phyloP scores from a whole-genome alignment of 2,888 invertebrate species.

The Cephonodes hylas region DNA sequence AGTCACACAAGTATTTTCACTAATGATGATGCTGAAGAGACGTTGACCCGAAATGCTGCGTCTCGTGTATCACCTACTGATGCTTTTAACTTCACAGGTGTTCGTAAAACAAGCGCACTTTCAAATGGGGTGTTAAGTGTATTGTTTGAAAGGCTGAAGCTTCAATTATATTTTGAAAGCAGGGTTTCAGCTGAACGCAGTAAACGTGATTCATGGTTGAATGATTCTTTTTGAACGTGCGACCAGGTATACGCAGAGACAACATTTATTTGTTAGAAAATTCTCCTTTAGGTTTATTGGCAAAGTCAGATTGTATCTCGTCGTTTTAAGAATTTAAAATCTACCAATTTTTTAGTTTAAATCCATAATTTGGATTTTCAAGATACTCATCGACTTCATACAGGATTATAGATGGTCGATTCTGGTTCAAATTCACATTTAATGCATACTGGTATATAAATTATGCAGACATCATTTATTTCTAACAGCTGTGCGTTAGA shows the following conservation, averaged over 20 bases:
- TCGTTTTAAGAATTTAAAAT: no score
- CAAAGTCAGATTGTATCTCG: no score
- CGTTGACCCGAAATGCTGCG: slow-evolving; percentile 3
- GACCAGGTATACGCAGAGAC: no score
- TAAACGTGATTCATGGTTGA: no score
- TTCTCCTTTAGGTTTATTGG: no score
- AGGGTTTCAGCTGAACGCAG: neutral
- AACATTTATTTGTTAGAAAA: no score
- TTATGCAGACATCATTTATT: neutral
- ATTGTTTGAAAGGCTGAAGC: neutral
- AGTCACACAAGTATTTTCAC: neutral
- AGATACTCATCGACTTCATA: neutral
- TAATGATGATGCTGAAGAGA: neutral
- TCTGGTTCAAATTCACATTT: neutral
- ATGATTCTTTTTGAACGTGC: no score
- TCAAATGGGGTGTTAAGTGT: neutral
- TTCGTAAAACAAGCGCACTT: neutral
- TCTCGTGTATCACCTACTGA: neutral
- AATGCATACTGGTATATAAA: neutral
- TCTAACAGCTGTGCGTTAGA: neutral
- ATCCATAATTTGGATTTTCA: neutral
- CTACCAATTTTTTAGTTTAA: no score
- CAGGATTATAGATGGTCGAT: neutral
- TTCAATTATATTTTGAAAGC: neutral
- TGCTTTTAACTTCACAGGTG: neutral